phyloP scores from a whole-genome alignment of 1,140 invertebrate species.

The Palaemon carinicauda region DNA sequence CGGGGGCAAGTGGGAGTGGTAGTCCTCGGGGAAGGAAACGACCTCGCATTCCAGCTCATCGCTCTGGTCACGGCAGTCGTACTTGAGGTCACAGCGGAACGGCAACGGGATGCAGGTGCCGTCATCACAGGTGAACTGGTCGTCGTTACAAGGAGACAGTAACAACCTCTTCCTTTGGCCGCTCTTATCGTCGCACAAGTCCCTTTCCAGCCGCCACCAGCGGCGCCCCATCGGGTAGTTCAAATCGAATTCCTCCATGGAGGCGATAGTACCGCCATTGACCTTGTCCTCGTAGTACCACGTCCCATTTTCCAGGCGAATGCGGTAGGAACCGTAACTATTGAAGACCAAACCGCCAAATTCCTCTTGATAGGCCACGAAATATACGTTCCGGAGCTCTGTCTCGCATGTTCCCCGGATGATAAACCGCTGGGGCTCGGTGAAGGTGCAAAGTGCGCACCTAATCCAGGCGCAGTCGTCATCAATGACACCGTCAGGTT shows the following conservation, averaged over 20 bases:
- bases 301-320: background rate
- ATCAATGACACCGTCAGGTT: conserved; percentile 14
- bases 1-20: conserved; percentile 26
- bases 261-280: background rate
- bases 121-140: conserved; percentile 43
- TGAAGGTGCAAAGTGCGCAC: conserved; percentile 36
- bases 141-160: conserved; percentile 2
- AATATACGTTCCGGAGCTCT: conserved; percentile 11
- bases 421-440: conserved; percentile 10
- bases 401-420: conserved; percentile 25
- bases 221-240: conserved; percentile 6
- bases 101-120: conserved; percentile 35
- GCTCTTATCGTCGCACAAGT: conserved; percentile 16
- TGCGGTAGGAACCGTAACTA: conserved; percentile 37
- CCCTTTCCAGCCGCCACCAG: background rate
- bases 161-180: background rate
- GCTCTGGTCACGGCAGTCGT: conserved; percentile 48
- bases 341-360: background rate
- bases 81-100: conserved; percentile 49
- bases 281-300: conserved; percentile 33
- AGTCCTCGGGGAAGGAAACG: conserved; percentile 21
- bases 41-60: conserved; percentile 43
- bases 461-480: conserved; percentile 14
- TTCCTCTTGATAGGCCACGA: conserved; percentile 20
- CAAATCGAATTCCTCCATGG: background rate